Evolutionary conservation across 1,140 invertebrate genomes (phyloP).

Genomic region (Scaptomyza hsui): DNA sequence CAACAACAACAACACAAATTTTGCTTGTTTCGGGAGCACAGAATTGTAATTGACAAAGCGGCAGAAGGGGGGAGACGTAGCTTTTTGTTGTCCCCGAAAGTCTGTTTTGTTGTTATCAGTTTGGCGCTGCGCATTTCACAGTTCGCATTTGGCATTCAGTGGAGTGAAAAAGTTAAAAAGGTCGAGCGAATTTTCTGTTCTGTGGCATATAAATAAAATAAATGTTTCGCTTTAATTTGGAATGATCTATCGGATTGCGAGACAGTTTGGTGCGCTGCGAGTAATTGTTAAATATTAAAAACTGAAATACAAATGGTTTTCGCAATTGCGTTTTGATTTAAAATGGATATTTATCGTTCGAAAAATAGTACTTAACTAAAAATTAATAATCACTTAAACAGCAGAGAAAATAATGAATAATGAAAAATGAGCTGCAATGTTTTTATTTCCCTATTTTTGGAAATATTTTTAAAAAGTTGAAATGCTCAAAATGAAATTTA

Average conservation of each 20-base stretch:
- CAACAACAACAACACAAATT: conserved; percentile 32
- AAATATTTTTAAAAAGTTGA: too few species aligned
- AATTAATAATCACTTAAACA: neutral
- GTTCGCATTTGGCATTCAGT: conserved; percentile 64
- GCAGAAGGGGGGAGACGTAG: conserved; percentile 8
- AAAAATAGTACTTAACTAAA: neutral
- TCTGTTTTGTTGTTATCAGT: conserved; percentile 51
- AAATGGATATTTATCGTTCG: neutral
- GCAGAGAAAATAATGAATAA: neutral
- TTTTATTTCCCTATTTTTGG: too few species aligned
- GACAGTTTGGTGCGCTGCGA: conserved; percentile 4
- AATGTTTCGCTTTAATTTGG: conserved; percentile 28
- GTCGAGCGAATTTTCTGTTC: conserved; percentile 24
- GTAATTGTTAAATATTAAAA: neutral
- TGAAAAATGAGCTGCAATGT: neutral
- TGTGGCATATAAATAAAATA: conserved; percentile 16
- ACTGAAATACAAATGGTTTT: neutral
- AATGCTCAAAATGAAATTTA: too few species aligned
- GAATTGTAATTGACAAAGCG: conserved; percentile 31
- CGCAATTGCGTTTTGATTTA: neutral
- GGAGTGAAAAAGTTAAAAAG: conserved; percentile 63
- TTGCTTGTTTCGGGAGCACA: conserved; percentile 23
- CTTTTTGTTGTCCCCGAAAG: conserved; percentile 23
- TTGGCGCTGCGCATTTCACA: too few species aligned
- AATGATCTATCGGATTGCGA: conserved; percentile 34